A percentile compares a stretch with the other conserved stretches of the same genome.
Conservation (phyloP, 2,113 vertebrate species). For the Cyanoramphus novaezelandiae region DNA sequence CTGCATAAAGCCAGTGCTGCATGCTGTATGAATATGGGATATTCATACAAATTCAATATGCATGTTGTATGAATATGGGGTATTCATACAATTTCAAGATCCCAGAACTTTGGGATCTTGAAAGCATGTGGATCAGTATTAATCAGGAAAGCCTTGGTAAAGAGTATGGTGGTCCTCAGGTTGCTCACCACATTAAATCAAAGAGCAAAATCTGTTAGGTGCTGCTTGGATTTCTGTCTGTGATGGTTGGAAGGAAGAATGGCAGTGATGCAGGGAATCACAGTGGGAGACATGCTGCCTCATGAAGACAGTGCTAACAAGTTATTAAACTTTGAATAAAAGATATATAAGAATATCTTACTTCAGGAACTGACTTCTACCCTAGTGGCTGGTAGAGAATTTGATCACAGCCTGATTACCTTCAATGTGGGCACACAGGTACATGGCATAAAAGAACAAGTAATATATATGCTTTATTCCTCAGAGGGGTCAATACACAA, state of each 20-base stretch:
- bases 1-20: background rate
- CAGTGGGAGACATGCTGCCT: background rate
- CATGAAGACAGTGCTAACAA: background rate
- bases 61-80: background rate
- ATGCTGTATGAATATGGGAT: background rate
- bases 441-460: background rate
- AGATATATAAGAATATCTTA: background rate
- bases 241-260: background rate
- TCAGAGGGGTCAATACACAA: background rate
- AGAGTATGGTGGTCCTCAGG: background rate
- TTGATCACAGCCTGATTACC: background rate
- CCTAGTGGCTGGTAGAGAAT: background rate
- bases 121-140: background rate
- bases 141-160: background rate
- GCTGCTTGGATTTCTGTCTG: background rate
- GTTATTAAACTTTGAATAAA: background rate
- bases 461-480: background rate
- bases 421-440: background rate
- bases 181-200: background rate
- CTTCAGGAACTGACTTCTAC: background rate
- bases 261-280: background rate
- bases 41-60: background rate
- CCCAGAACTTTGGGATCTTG: background rate
- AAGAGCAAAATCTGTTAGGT: background rate
- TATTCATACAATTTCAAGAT: too few relatives aligned